Base-by-base conservation (phyloP, 2,797 vertebrate species). In the Erethizon dorsatum region DNA sequence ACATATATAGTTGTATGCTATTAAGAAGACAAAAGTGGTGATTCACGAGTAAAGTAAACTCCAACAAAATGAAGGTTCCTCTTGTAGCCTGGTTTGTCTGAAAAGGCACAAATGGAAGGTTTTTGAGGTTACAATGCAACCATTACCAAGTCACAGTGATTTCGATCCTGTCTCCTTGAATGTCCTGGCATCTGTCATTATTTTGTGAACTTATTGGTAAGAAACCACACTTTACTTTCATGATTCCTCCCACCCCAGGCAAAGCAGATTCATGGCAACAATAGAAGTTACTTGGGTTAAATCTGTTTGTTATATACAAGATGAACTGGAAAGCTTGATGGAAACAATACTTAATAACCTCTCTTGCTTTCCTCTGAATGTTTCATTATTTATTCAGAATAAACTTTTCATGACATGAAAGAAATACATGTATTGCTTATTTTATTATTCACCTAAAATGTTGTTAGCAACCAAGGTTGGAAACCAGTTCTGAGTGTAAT, bases 401-500 rank as follows among this genome's bases (percentile, higher is more conserved):
- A 92, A 95, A 65, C 47, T 87, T 71, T 78, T 78, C 90, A 92
- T 26, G 77, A 59, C 92, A 97, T 14, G 26, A 50, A 73, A 28
- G 87, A 95, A 88, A 96, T 65, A 86, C 65, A 89, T 90, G 90
- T 61, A 79, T 87, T 93, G 75, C 47, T 82, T 94, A 88, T 88
- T 95, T 95, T 96, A 88, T 89, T 94, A 94, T 95, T 94, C 80
- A 87, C 61, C 93, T 84, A 79, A 94, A 83, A 85, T 97, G 83
- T 80, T 92, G 57, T 92, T 88, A 96, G 88, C 86, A 93, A 88
- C 78, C 77, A 52, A 47, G 69, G 33, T 26, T 91, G 86, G 69
- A 96, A 89, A 87, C 37, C 57, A 94, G n/a, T 37, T 94, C 22
- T 67, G 28, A 82, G 9, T 15, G 59, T 3, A 90, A 18, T 77